Base-by-base conservation (phyloP, 2,113 vertebrate species). In the Naja naja region DNA sequence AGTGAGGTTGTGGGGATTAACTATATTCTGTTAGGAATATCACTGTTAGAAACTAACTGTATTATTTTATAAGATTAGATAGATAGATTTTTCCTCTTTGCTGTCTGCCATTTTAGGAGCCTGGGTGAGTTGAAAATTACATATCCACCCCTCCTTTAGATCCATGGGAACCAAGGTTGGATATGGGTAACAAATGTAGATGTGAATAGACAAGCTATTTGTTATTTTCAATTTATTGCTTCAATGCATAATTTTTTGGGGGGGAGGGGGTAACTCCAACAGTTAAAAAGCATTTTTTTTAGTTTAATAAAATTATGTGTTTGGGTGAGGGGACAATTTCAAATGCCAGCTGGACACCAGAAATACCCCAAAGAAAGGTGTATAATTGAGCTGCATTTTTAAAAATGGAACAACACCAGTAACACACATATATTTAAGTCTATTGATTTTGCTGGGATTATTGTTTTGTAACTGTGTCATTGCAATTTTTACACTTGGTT, bases 41-140 rank as follows among this genome's bases (percentile, higher is more conserved):
- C 96, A 94, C 94, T 20, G 93, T 95, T 97, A 96, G 96, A 96
- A 96, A 93, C 88, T 92, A 93, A 58, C 96, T 94, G 94, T 96
- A 93, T 95, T 96, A 94, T 97, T 97, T 97, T 97, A 97, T 96
- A 97, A 97, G 97, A 95, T 96, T 97, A 97, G 96, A 97, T 96
- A 95, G 95, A 97, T 94, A n/a, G n/a, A 95, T 94, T 97, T 96
- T 97, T 95, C 20, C 18, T 43, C 34, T 95, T 96, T 95, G 96
- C 97, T 96, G 96, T 97, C 96, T 97, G 96, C 96, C 95, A 96
- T 96, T 95, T 95, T 97, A 94, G 94, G 39, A 27, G 74, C 34
- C 34, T 81, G 85, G 56, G 56, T 55, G 95, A 96, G 95, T 93
- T 96, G 93, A 56, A 55, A 87, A 94, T 94, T 92, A 56, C 95